These are phyloP conservation scores for Liodrosophila aerea DNA, from an alignment of 2,888 invertebrate genomes.

Conservation along the genomic window DNA sequence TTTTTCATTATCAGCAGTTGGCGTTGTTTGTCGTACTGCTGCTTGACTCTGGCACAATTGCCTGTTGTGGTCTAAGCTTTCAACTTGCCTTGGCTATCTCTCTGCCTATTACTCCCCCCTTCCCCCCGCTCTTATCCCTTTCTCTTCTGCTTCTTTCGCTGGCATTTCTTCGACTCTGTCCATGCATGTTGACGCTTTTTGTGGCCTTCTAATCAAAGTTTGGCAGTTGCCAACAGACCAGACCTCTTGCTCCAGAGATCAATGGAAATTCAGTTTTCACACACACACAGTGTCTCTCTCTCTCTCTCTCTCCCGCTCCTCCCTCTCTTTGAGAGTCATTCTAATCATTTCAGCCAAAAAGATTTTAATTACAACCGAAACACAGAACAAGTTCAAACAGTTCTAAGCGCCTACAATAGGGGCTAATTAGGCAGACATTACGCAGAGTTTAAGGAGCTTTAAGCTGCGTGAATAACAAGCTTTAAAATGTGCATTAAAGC, in stretches of 20 bases:
- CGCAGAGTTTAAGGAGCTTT: no score
- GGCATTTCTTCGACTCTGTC: no score
- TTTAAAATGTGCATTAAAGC: no score
- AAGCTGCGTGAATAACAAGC: no score
- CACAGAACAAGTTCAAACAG: constrained; percentile 1
- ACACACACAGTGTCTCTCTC: neutral
- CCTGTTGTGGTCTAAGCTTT: constrained; percentile 14
- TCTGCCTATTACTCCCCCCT: neutral
- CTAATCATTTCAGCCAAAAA: constrained; percentile 9
- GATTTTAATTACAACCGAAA: constrained; percentile 15
- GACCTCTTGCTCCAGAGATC: constrained; percentile 21
- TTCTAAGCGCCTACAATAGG: no score
- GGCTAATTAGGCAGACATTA: no score
- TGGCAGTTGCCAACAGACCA: constrained; percentile 14
- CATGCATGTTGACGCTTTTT: constrained; percentile 15
- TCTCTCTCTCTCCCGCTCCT: no score
- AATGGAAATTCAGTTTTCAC: constrained; percentile 24
- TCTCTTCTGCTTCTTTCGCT: no score
- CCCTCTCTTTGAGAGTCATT: no score
- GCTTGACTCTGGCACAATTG: constrained; percentile 37
- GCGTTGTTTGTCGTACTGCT: constrained; percentile 37
- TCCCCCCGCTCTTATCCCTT: neutral
- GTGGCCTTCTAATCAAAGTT: constrained; percentile 35
- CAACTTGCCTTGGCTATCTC: no score
- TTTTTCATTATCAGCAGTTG: constrained; percentile 7